These are phyloP conservation scores for Poicephalus gulielmi DNA, from an alignment of 2,113 vertebrate genomes.

Conservation along the genomic window DNA sequence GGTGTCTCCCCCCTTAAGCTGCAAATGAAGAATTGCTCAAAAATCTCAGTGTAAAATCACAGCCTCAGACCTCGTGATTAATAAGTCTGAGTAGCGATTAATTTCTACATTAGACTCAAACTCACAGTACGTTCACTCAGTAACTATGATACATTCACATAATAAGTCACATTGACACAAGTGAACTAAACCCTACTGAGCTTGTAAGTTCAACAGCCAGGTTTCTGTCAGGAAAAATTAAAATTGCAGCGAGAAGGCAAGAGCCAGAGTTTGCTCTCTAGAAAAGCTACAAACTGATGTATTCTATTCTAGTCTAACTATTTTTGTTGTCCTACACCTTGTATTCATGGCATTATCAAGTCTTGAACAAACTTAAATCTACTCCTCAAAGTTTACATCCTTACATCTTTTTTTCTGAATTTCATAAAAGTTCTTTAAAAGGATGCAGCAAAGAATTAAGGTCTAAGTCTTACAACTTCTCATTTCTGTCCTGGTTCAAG, in stretches of 20 bases:
- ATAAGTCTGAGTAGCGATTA: neutral
- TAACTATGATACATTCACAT: neutral
- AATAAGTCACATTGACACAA: neutral
- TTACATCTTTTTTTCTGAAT: neutral
- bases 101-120: neutral
- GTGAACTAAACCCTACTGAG: neutral
- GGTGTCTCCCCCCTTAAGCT: neutral
- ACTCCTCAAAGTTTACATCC: neutral
- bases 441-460: neutral
- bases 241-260: neutral
- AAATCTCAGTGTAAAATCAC: neutral
- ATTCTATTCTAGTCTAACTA: neutral
- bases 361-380: neutral
- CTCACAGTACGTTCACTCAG: neutral
- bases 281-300: neutral
- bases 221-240: neutral
- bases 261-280: neutral
- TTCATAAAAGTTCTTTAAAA: neutral
- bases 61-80: neutral
- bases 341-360: neutral
- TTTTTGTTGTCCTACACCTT: neutral
- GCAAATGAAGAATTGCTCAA: neutral
- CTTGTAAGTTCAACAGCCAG: neutral
- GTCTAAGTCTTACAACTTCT: neutral
- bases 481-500: neutral